Evolutionary conservation across 2,113 vertebrate species (phyloP), one percentile per base, ranked within the genome.

Genomic region (Etheostoma spectabile): DNA sequence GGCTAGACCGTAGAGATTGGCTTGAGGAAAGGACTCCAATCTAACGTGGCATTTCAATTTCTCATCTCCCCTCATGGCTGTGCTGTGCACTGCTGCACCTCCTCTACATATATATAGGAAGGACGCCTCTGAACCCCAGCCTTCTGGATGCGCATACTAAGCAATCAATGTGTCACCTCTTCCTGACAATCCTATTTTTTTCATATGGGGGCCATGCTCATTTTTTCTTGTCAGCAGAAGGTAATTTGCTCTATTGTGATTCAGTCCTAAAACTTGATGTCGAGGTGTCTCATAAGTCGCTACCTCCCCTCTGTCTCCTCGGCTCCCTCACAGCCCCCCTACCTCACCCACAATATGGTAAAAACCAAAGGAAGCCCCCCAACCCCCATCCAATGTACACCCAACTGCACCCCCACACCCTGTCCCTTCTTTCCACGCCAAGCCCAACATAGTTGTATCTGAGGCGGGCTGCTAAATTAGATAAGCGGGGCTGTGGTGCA

Each of bases 201-300:
- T 87, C 87, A 93, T 93, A 91, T 82, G 80, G 81, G 82, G 89
- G 87, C 89, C 82, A 73, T 73, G 83, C 91, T 95, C 94, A 95
- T 95, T 95, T 96, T 95, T 95, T 94, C 94, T 95, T 95, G 95
- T 95, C 95, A 95, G 94, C 92, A 94, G 93, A 95, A 95, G 92
- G 94, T 95, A 95, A 95, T 96, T 96, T 95, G 94, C 93, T 93
- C 90, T 95, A 95, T 95, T 95, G 95, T 95, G 94, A 95, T 95
- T 95, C 93, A 91, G 92, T 92, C 93, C 92, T 91, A 95, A 95
- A 95, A 94, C 92, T 92, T 91, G 87, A 90, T 93, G 94, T 93
- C 88, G 89, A 91, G 92, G 92, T 89, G 89, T 94, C 93, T 95
- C 93, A 94, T 95, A 93, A 94, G 92, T 91, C 84, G 59, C 52